Base-by-base conservation (phyloP, 2,888 invertebrate genomes). In the Drosophila borborema region DNA sequence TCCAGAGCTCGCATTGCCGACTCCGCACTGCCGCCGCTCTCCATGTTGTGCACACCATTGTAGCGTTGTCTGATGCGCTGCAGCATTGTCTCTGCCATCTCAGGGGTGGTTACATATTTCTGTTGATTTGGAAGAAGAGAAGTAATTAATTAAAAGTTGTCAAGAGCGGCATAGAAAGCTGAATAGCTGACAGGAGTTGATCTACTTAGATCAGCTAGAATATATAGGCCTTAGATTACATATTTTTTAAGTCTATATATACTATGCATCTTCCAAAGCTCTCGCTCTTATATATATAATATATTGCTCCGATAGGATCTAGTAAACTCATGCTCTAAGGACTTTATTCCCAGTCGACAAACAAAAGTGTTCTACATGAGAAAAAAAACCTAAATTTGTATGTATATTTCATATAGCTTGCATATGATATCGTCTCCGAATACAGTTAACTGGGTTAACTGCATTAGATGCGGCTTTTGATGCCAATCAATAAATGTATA, bases 1-100 rank as follows among this genome's bases (percentile, higher is more conserved):
- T 95, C 95, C 76, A 95, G 86, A 0, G 95, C 95, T 76, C 92
- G 81, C 91, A 93, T 91, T 7, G 92, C 92, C 0, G 91, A 88
- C 71, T 93, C 93, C 0, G 92, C 86, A 20, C 90, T 89, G 20
- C 90, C 90, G 12, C 87, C 82, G 31, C 87, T 77, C 23, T 87
- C 86, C 20, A 82, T 72, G 40, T 83, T 86, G 53, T 82, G 80
- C 0, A 81, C 75, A 3, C 90, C 82, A 38, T 91, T 91, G 48
- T 91, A 90, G 3, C 93, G 91, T 55, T 92, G 92, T 2, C 91
- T 85, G 20, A 93, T 75, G 61, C 91, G 90, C 38, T 90, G 91
- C 43, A 93, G 69, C 70, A 91, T 91, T 20, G 81, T 90, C 71
- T 93, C 92, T 0, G 93, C 93, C 91, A 92, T 92, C 36, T 93